A percentile compares a stretch with the other conserved stretches of the same genome.
These are phyloP conservation scores for Odontothrips loti DNA, from an alignment of 2,888 invertebrate species.

Conservation along the genomic window DNA sequence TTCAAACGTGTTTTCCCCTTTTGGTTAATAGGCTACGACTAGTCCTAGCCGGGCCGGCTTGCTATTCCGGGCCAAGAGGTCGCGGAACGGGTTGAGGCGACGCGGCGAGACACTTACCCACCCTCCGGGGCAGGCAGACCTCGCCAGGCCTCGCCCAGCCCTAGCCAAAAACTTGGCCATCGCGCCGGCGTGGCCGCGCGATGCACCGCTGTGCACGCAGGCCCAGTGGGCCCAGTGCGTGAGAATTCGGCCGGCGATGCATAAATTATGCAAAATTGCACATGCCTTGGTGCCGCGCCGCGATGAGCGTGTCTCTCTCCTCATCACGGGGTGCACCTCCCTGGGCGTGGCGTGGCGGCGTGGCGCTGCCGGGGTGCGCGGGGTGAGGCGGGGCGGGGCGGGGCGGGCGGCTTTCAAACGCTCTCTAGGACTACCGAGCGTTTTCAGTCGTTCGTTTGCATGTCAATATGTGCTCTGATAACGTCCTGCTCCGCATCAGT, in stretches of 20 bases:
- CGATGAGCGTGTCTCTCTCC: not conserved
- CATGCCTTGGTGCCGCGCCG: not conserved
- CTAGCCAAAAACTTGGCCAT: not conserved
- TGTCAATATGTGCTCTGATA: not conserved
- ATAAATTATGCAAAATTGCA: slow-evolving; percentile 25
- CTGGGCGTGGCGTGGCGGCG: not conserved
- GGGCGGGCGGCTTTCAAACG: too few relatives aligned
- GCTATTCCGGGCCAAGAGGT: not conserved
- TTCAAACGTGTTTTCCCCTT: not conserved
- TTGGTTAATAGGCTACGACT: not conserved
- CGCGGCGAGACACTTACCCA: not conserved
- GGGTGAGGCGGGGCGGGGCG: too few relatives aligned
- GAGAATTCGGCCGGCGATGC: not conserved
- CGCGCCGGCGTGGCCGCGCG: not conserved
- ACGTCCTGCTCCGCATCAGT: not conserved
- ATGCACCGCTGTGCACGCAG: not conserved
- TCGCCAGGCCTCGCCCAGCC: not conserved
- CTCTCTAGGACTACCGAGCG: not conserved
- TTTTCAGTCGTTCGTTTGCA: not conserved
- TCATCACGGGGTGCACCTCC: not conserved
- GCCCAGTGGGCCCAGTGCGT: not conserved
- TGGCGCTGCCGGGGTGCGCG: not conserved
- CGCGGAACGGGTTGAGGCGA: not conserved
- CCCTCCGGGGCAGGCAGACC: too few relatives aligned
- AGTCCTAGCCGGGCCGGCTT: not conserved